Percentiles rank a stretch among this genome's conserved stretches.
phyloP scores from a whole-genome alignment of 2,888 invertebrate genomes.

The Strigamia maritima region DNA sequence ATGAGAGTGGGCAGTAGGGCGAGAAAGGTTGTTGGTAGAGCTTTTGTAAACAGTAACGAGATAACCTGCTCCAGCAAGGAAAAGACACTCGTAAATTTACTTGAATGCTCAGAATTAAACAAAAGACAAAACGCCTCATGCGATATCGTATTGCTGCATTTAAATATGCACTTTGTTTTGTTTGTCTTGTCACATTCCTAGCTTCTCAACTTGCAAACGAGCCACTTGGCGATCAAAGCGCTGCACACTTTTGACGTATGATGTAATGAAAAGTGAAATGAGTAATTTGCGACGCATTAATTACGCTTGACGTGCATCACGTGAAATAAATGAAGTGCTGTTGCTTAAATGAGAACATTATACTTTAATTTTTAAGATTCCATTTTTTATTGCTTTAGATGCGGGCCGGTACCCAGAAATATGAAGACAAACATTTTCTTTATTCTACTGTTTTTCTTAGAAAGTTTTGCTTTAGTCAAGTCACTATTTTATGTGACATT shows the following conservation, averaged over 20 bases:
- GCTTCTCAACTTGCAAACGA: not conserved
- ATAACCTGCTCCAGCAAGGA: constrained; percentile 15
- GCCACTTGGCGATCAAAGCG: not conserved
- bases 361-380: not conserved
- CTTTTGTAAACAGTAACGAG: constrained; percentile 19
- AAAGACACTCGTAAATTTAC: not conserved
- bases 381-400: not conserved
- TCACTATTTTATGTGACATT: no score
- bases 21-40: constrained; percentile 19
- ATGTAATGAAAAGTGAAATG: not conserved
- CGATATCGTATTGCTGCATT: not conserved
- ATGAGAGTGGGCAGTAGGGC: constrained; percentile 15
- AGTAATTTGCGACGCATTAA: not conserved
- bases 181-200: not conserved
- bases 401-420: no score
- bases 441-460: no score
- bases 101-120: not conserved
- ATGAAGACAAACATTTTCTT: no score
- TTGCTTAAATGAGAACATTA: not conserved
- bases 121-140: not conserved
- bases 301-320: not conserved
- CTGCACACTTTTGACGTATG: not conserved
- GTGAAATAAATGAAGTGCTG: not conserved
- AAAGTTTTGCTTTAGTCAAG: no score
- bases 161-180: not conserved